Evolutionary conservation across 2,797 vertebrate genomes (phyloP), one percentile per base, ranked within the genome.

Genomic region (Poecilia picta): DNA sequence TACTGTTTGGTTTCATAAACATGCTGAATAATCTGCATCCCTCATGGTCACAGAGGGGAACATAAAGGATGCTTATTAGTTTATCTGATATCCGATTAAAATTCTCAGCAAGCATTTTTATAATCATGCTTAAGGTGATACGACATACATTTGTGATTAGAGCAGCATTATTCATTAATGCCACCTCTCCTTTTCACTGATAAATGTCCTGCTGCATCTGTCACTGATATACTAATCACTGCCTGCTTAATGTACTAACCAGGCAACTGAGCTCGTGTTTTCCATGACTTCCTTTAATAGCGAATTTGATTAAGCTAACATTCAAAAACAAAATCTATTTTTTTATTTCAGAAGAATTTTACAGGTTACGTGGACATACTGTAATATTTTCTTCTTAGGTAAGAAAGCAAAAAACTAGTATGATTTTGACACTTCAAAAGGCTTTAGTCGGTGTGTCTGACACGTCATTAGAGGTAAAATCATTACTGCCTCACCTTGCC

Each of bases 171-270:
- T 79, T 89, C 71, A 89, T 83, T 82, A 83, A 87, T 85, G 73
- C 84, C 86, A 79, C 89, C 81, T 83, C 73, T 86, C 78, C 49
- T 80, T 88, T 88, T 84, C 71, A 88, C 75, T 74, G 71, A 87
- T 81, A 90, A 93, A 94, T 92, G 86, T 93, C 89, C 87, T 89
- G 87, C 87, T 87, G 83, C 70, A 83, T 81, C 90, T 93, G 92
- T 93, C 93, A 89, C 70, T 71, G 62, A 81, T 85, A 85, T 82
- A 84, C 90, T 94, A 93, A 93, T 94, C 92, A 91, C 75, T 70
- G 36, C 77, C 77, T 86, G 82, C 89, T 93, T 90, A 91, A 93
- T 91, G 92, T 89, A 93, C 92, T 92, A 90, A 84, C 83, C 74
- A 75, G 87, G 76, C 92, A 93, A 93, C 85, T 80, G 71, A 91